These are phyloP conservation scores for Lethenteron camtschaticum DNA, from an alignment of 2,113 vertebrate genomes.

Conservation along the genomic window DNA sequence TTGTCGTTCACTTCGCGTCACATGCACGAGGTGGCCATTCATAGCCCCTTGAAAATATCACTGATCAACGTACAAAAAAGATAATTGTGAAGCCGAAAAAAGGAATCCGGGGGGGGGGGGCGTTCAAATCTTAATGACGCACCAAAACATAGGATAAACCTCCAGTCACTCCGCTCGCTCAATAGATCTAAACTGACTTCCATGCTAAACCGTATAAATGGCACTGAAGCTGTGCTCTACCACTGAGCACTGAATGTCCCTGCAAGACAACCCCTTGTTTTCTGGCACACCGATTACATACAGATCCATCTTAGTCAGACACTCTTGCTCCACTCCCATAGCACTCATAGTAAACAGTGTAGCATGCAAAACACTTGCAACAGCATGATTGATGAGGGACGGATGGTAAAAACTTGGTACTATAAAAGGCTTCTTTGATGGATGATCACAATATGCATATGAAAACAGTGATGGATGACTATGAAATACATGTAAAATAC, in stretches of 20 bases:
- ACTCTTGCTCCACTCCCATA: not conserved
- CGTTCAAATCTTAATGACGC: no score
- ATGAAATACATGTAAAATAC: slow-evolving; percentile 6
- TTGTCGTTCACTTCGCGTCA: no score
- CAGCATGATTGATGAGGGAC: slow-evolving; percentile 5
- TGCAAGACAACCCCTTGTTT: slow-evolving; percentile 5
- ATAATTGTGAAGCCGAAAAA: no score
- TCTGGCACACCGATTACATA: slow-evolving; percentile 3
- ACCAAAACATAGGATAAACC: no score
- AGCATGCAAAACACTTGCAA: slow-evolving; percentile 3
- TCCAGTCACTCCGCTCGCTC: no score
- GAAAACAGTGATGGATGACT: slow-evolving; percentile 6
- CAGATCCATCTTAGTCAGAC: slow-evolving; percentile 5
- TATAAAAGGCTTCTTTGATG: slow-evolving; percentile 6
- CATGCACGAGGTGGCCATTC: no score
- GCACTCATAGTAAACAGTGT: not conserved
- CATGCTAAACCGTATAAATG: not conserved
- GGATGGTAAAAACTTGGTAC: slow-evolving; percentile 5
- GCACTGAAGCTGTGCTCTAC: slow-evolving; percentile 5
- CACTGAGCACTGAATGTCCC: not conserved
- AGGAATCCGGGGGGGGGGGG: no score
- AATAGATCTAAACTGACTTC: no score
- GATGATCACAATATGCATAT: slow-evolving; percentile 6
- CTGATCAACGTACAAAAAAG: no score
- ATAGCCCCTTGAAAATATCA: no score